phyloP scores from a whole-genome alignment of 1,140 invertebrate genomes.

The Melanaphis sacchari region DNA sequence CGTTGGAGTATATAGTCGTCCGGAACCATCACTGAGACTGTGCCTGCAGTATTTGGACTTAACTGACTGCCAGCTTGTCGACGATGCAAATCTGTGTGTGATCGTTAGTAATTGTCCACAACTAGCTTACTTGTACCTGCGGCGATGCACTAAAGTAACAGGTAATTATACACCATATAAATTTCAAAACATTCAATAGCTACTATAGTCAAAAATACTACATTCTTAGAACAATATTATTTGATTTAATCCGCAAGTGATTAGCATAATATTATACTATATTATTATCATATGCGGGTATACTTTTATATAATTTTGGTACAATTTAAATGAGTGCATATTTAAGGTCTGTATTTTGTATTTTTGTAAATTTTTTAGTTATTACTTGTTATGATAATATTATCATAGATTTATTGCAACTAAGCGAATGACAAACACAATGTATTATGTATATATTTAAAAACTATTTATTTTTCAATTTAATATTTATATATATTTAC shows the following conservation, averaged over 20 bases:
- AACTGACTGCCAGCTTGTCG: constrained; percentile 83
- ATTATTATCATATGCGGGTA: not conserved
- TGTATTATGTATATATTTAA: not conserved
- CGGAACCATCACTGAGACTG: constrained; percentile 70
- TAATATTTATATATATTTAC: not conserved
- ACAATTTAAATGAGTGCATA: not conserved
- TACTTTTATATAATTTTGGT: not conserved
- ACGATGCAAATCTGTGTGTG: constrained; percentile 81
- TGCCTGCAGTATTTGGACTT: constrained; percentile 78
- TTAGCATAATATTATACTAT: not conserved
- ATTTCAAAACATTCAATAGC: not conserved
- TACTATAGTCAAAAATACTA: not conserved
- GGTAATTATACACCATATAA: constrained; percentile 64
- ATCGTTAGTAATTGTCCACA: constrained; percentile 87
- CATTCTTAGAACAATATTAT: not conserved
- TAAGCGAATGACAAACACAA: not conserved
- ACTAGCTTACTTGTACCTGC: constrained; percentile 84
- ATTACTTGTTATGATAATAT: not conserved
- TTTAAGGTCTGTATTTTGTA: not conserved
- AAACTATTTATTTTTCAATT: not conserved
- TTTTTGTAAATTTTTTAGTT: not conserved
- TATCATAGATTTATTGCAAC: not conserved
- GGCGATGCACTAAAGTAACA: constrained; percentile 85
- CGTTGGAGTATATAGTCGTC: constrained; percentile 71
- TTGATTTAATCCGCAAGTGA: not conserved